These are phyloP conservation scores for Nymphalis urticae DNA, from an alignment of 2,888 invertebrate species.

Conservation along the genomic window DNA sequence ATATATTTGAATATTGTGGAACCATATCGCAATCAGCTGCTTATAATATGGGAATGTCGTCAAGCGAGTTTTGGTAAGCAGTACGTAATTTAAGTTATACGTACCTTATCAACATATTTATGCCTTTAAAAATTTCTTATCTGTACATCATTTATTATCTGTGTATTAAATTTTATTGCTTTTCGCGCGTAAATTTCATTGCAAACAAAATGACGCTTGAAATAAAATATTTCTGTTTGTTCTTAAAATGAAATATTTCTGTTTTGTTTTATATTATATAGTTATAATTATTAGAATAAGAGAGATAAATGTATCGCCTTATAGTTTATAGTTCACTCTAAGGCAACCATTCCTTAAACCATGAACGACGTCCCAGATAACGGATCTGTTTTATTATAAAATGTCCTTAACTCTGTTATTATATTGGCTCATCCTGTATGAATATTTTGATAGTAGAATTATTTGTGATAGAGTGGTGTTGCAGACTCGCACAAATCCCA, in stretches of 20 bases:
- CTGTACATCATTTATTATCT: neutral
- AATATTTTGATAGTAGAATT: no score
- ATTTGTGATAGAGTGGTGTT: no score
- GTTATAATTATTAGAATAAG: neutral
- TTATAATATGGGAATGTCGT: constrained; percentile 29
- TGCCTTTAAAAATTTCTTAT: neutral
- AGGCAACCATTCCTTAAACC: no score
- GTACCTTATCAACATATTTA: neutral
- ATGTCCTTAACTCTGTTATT: no score
- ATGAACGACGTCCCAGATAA: no score
- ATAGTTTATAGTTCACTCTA: no score
- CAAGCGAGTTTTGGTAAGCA: constrained; percentile 20
- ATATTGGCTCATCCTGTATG: no score
- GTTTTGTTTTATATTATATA: neutral
- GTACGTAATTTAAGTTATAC: neutral
- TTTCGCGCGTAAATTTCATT: neutral
- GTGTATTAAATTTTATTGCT: neutral
- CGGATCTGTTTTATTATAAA: no score
- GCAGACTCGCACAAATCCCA: no score
- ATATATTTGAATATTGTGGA: constrained; percentile 33
- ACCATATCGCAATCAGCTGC: constrained; percentile 29
- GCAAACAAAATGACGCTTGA: neutral
- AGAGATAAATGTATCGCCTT: no score
- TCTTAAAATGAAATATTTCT: neutral
- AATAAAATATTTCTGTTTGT: neutral